Base-by-base conservation (phyloP, 2,113 vertebrate species). In the Phaethon lepturus region DNA sequence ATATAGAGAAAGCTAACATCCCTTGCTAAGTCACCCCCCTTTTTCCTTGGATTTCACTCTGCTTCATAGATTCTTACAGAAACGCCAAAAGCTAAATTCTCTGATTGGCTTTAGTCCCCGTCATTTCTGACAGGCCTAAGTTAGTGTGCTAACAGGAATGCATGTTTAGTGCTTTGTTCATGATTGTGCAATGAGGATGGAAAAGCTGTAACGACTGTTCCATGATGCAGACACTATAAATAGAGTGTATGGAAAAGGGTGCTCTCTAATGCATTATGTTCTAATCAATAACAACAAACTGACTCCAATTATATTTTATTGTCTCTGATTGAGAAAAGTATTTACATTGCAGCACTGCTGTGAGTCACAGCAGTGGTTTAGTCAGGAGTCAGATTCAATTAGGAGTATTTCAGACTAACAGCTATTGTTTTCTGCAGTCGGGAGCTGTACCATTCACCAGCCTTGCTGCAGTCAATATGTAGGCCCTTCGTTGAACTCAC, bases 241-340 rank as follows among this genome's bases (percentile, higher is more conserved):
- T 95, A 95, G 89, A 67, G 44, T 20, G 26, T 50, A 77, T 69
- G 86, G 88, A 68, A 83, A 86, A 93, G 62, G 53, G 58, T 73
- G 28, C 42, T 93, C n/a, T 63, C 69, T 89, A 79, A 85, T 79
- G 55, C 68, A 74, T 76, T 86, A 68, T 66, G 53, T 90, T 91
- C 69, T 73, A 88, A 90, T 96, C 96, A 93, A 97, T 93, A 93
- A 52, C 17, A 86, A 62, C 80, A 94, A 84, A 33, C 91, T 90
- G 86, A 56, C 20, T 95, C 89, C 56, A 74, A 85, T 93, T 95
- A 81, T 38, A 45, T 82, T 92, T 93, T 80, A 95, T 94, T 93
- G 93, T 87, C 59, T 85, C 67, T 74, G 88, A 56, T 71, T 63
- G 78, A 75, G 59, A 67, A 80, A 85, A 67, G 55, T 73, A 87